A percentile compares a stretch with the other conserved stretches of the same genome.
Conservation (phyloP, 2,888 invertebrate species). For the Allophyes oxyacanthae region DNA sequence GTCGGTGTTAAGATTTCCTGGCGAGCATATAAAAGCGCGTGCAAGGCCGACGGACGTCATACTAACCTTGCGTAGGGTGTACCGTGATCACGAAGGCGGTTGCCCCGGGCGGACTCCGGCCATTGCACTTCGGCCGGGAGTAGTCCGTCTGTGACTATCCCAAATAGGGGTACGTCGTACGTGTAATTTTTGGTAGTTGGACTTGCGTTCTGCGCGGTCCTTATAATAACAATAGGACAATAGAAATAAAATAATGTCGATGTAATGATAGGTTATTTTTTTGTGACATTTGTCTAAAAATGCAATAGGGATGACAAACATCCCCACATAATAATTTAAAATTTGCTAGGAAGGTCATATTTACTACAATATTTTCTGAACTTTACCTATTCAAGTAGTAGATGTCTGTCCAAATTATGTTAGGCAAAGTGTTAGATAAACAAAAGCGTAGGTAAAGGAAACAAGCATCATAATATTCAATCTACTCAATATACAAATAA, state of each 20-base stretch:
- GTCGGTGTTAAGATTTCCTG: slow-evolving; percentile 72
- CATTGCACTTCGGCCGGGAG: slow-evolving; percentile 91
- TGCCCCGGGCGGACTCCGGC: slow-evolving; percentile 90
- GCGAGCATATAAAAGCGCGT: slow-evolving; percentile 61
- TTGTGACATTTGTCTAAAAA: no score
- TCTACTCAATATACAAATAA: no score
- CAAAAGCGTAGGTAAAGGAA: no score
- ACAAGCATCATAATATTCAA: no score
- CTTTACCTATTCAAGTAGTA: no score
- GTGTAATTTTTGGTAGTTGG: slow-evolving; percentile 91
- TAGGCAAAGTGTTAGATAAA: no score
- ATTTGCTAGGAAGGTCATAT: no score
- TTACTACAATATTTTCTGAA: no score
- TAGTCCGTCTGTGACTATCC: slow-evolving; percentile 90
- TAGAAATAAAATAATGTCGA: background rate
- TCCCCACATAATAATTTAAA: no score
- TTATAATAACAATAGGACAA: slow-evolving; percentile 31
- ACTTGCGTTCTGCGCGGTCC: slow-evolving; percentile 91
- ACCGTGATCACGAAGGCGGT: slow-evolving; percentile 92
- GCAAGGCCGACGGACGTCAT: slow-evolving; percentile 55
- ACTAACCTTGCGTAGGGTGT: slow-evolving; percentile 93
- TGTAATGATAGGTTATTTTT: background rate
- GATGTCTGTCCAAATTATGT: no score
- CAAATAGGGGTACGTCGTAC: slow-evolving; percentile 89
- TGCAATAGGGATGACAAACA: no score